These are phyloP conservation scores for Bugulina stolonifera DNA, from an alignment of 2,888 invertebrate genomes.

Conservation along the genomic window DNA sequence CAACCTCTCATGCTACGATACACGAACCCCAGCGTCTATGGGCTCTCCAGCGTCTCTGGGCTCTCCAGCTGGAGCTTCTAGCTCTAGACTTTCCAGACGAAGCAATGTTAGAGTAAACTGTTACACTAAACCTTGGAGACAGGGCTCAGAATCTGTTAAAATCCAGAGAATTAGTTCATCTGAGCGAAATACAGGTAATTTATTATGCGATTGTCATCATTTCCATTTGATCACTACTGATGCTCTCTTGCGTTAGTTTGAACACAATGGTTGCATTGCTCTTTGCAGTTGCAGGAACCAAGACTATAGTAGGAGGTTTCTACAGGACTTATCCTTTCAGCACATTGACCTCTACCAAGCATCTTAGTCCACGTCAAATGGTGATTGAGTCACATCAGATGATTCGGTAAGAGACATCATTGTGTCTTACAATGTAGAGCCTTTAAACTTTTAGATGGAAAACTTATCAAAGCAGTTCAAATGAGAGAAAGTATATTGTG, in stretches of 20 bases:
- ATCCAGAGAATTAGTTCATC: neutral
- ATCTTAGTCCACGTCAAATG: slow-evolving; percentile 16
- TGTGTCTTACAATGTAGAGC: too few relatives aligned
- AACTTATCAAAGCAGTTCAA: too few relatives aligned
- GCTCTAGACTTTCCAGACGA: neutral
- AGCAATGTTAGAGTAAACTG: neutral
- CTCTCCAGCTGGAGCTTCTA: neutral
- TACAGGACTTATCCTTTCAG: slow-evolving; percentile 67
- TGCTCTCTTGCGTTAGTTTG: too few relatives aligned
- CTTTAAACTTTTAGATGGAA: too few relatives aligned
- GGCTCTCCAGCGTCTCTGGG: too few relatives aligned
- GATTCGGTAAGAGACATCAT: slow-evolving; percentile 16
- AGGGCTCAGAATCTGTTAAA: neutral
- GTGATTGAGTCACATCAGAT: slow-evolving; percentile 13
- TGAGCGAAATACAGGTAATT: neutral
- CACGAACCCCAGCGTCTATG: too few relatives aligned
- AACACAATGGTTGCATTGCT: too few relatives aligned
- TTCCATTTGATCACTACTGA: too few relatives aligned
- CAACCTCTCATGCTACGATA: too few relatives aligned
- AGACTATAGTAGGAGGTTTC: slow-evolving; percentile 66
- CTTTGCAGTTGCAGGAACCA: neutral
- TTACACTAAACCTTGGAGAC: slow-evolving; percentile 22
- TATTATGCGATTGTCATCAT: too few relatives aligned
- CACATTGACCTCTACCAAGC: slow-evolving; percentile 34
- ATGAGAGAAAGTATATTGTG: too few relatives aligned